Conservation (phyloP, 2,888 invertebrate genomes). For the Drosophila paramelanica region DNA sequence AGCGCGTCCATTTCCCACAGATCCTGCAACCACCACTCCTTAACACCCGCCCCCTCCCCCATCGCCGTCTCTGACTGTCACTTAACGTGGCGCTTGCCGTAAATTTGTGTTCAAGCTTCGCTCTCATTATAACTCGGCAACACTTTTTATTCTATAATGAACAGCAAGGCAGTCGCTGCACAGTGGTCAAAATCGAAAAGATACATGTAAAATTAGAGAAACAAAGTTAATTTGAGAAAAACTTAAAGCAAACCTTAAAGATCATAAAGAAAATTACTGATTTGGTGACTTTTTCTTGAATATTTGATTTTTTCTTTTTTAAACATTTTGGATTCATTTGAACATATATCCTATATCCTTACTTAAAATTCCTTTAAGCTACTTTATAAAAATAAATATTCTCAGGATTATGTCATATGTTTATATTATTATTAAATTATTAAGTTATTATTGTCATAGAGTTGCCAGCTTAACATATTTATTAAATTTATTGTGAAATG, state of each 20-base stretch:
- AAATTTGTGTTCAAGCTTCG: constrained; percentile 63
- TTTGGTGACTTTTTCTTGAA: too few relatives aligned
- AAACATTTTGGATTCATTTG: too few relatives aligned
- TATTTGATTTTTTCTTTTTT: too few relatives aligned
- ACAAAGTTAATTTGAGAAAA: neutral
- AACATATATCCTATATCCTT: too few relatives aligned
- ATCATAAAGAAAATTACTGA: too few relatives aligned
- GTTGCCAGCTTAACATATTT: neutral
- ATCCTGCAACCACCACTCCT: too few relatives aligned
- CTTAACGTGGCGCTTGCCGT: constrained; percentile 55
- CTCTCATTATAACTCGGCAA: constrained; percentile 76
- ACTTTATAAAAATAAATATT: too few relatives aligned
- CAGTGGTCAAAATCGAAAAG: constrained; percentile 16
- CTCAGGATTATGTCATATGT: too few relatives aligned
- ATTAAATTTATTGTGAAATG: neutral
- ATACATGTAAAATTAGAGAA: neutral
- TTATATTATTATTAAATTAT: too few relatives aligned
- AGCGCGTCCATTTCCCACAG: constrained; percentile 14
- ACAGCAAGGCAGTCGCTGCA: constrained; percentile 24
- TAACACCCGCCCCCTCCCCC: too few relatives aligned
- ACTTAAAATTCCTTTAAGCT: too few relatives aligned
- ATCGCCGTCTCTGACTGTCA: constrained; percentile 41
- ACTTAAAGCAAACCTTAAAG: neutral
- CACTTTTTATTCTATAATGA: constrained; percentile 64
- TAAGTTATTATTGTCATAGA: too few relatives aligned